Evolutionary conservation across 2,113 vertebrate species (phyloP), one percentile per base, ranked within the genome.

Genomic region (Girardinichthys multiradiatus): DNA sequence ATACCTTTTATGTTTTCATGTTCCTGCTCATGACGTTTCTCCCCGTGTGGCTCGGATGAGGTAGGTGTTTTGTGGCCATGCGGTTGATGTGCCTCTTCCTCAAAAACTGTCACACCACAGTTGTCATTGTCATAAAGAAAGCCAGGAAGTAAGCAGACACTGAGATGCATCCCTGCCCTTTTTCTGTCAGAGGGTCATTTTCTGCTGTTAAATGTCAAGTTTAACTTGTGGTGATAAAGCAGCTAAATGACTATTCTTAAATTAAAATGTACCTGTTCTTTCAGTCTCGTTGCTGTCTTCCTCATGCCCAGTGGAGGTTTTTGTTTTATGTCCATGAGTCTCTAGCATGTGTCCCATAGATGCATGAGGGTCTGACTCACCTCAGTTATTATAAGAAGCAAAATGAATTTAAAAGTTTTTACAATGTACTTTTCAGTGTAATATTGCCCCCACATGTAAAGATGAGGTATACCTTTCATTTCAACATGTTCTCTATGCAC

Each of bases 381-480:
- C n/a, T 48, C 28, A 21, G 57, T 70, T 48, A 45, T 54, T 33
- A 45, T 30, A 30, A 17, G 58, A 60, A 60, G 5, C 27, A 59
- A 37, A 26, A 39, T 57, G 14, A 28, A 64, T 13, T 26, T 28
- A 33, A 21, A n/a, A 37, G 58, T 58, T 42, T 35, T 19, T 58
- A 2, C 2, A 4, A 3, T 62, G 14, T 61, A 61, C 2, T 11
- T 9, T 54, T 8, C 21, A n/a, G 3, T 8, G 2, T 24, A 54
- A 54, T 54, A 54, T 10, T n/a, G 19, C 10, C 48, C 24, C 21
- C 48, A 11, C 19, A 54, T 54, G 2, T 54, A 24, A 54, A 17
- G 12, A 63, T 29, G 33, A 27, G 21, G 21, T 83, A n/a, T n/a
- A 85, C 80, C 72, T 79, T 33, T 73, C 21, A 24, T 35, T 31